Evolutionary conservation across 2,888 invertebrate genomes (phyloP).

Genomic region (Therioaphis trifolii): DNA sequence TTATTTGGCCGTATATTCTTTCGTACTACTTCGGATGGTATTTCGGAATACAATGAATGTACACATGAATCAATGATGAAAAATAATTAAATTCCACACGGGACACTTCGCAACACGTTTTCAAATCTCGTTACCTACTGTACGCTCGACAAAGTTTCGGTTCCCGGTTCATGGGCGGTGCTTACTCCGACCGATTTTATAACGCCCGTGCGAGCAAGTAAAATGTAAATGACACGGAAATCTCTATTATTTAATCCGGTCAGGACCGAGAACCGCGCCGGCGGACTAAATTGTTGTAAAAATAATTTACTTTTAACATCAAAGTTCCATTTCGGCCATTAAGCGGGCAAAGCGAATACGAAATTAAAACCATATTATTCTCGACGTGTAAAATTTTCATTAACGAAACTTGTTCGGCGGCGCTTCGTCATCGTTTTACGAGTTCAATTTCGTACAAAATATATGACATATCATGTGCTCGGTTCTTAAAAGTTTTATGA

Average conservation of each 20-base stretch:
- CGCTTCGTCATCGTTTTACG: slow-evolving; percentile 5
- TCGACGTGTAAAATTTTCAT: slow-evolving; percentile 18
- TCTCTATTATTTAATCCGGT: not conserved
- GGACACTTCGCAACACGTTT: too few species aligned
- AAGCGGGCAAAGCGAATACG: not conserved
- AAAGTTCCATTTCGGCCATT: not conserved
- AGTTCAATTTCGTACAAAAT: not conserved
- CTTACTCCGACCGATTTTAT: too few species aligned
- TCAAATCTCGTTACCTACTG: too few species aligned
- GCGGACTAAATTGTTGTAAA: not conserved
- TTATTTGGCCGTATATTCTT: too few species aligned
- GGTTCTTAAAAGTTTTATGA: slow-evolving; percentile 17
- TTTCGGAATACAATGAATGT: too few species aligned
- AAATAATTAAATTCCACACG: too few species aligned
- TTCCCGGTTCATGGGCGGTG: too few species aligned
- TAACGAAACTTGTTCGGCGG: not conserved
- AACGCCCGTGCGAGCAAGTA: too few species aligned
- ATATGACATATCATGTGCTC: not conserved
- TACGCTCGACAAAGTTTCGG: too few species aligned
- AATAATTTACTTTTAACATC: not conserved
- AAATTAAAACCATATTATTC: not conserved
- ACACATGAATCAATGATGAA: too few species aligned
- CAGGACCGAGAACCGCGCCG: too few species aligned
- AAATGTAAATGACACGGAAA: not conserved
- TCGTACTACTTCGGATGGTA: too few species aligned